A percentile compares a stretch with the other conserved stretches of the same genome.
phyloP scores from a whole-genome alignment of 2,797 vertebrate genomes.

The Cryptoprocta ferox region DNA sequence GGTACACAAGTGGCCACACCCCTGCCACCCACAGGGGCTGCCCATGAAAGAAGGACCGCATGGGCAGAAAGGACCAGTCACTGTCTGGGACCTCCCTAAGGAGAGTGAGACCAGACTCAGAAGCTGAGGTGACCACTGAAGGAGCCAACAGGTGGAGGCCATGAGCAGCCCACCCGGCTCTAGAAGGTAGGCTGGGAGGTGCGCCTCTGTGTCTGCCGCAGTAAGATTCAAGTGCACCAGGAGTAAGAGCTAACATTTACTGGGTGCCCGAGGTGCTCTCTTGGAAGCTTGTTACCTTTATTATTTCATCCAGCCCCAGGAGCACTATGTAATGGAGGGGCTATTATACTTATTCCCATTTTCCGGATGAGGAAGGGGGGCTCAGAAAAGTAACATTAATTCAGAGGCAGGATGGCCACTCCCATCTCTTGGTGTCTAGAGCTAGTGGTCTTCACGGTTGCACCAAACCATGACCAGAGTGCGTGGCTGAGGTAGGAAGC shows the following conservation, averaged over 20 bases:
- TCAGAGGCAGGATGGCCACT: not conserved
- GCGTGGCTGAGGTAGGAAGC: not conserved
- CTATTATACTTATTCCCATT: not conserved
- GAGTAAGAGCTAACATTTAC: fast-evolving
- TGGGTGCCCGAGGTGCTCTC: not conserved
- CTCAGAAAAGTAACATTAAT: not conserved
- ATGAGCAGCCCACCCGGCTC: fast-evolving
- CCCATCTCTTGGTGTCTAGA: not conserved
- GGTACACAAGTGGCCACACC: not conserved
- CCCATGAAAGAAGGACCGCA: fast-evolving
- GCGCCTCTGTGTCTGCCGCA: fast-evolving
- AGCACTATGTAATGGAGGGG: not conserved
- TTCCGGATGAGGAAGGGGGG: not conserved
- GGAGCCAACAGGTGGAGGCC: not conserved
- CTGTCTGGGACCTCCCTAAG: not conserved
- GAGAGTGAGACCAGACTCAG: too few species aligned
- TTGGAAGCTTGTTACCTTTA: fast-evolving
- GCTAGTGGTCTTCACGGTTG: not conserved
- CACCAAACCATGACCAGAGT: not conserved
- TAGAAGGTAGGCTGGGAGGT: not conserved
- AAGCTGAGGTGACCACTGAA: fast-evolving
- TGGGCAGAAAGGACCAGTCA: fast-evolving
- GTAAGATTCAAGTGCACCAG: not conserved
- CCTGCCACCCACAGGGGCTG: fast-evolving
- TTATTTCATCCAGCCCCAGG: not conserved